Evolutionary conservation across 2,113 vertebrate species (phyloP).

Genomic region (Misgurnus mizolepis): DNA sequence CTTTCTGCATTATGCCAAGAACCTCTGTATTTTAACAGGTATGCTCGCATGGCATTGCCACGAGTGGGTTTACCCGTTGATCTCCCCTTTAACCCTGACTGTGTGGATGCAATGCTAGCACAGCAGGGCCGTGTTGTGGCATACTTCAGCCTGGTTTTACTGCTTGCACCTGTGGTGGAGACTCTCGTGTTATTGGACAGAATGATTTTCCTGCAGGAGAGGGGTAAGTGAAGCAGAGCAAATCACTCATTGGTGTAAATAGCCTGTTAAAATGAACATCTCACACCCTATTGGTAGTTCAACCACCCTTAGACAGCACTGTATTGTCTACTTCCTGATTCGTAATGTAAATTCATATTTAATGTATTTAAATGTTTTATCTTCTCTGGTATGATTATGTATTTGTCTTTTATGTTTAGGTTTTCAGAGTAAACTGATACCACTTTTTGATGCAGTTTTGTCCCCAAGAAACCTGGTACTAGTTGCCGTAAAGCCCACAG

Average conservation of each 20-base stretch:
- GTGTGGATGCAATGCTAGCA: conserved; percentile 71
- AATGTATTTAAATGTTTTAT: no score
- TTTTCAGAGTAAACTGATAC: conserved; percentile 81
- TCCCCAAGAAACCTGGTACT: conserved; percentile 91
- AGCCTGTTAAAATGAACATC: background rate
- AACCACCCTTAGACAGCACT: no score
- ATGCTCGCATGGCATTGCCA: conserved; percentile 79
- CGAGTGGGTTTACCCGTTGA: conserved; percentile 78
- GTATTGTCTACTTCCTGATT: no score
- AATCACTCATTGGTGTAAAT: background rate
- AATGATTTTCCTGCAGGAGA: conserved; percentile 88
- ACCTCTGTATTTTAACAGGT: conserved; percentile 68
- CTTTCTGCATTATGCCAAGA: background rate
- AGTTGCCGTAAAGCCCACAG: conserved; percentile 73
- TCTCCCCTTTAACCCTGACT: conserved; percentile 59
- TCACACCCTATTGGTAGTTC: no score
- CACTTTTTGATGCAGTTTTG: conserved; percentile 84
- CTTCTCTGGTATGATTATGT: background rate
- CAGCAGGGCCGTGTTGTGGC: conserved; percentile 84
- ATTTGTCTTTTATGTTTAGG: conserved; percentile 69
- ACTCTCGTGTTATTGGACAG: conserved; percentile 89
- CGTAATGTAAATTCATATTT: no score
- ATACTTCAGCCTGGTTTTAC: conserved; percentile 84
- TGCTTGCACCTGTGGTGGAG: conserved; percentile 88
- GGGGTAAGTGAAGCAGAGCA: conserved; percentile 69